A percentile compares a stretch with the other conserved stretches of the same genome.
phyloP scores from a whole-genome alignment of 2,113 vertebrate species.

The Alligator mississippiensis region DNA sequence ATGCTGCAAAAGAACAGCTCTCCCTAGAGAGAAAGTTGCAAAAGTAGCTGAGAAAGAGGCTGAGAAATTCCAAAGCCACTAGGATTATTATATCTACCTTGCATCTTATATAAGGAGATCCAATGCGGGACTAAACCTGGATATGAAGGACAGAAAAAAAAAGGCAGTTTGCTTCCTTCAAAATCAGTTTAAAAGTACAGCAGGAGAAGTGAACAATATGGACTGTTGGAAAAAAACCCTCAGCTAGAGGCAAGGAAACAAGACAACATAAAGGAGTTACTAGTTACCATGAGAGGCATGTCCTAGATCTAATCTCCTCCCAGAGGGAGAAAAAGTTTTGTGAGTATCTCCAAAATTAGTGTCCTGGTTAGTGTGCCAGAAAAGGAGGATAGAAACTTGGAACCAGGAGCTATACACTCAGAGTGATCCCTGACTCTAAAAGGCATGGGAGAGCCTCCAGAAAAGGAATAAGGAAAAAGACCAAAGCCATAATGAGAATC shows the following conservation, averaged over 20 bases:
- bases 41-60: slow-evolving; percentile 45
- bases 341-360: background rate
- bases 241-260: slow-evolving; percentile 28
- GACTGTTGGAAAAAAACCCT: slow-evolving; percentile 57
- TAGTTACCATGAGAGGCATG: slow-evolving; percentile 42
- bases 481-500: background rate
- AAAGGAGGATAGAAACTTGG: background rate
- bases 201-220: background rate
- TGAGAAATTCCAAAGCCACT: slow-evolving; percentile 32
- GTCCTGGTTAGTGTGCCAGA: background rate
- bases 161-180: slow-evolving; percentile 58
- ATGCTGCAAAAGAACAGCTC: too few relatives aligned
- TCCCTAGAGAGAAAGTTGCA: too few relatives aligned
- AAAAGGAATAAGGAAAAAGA: background rate
- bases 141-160: slow-evolving; percentile 32
- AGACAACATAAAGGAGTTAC: slow-evolving; percentile 39
- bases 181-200: slow-evolving; percentile 35
- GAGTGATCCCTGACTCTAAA: background rate
- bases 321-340: background rate
- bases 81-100: background rate
- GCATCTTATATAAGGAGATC: slow-evolving; percentile 19
- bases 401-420: background rate
- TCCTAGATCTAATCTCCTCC: slow-evolving; percentile 5
- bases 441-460: background rate
- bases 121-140: slow-evolving; percentile 9